A percentile compares a stretch with the other conserved stretches of the same genome.
These are phyloP conservation scores for Mionectes olivaceus DNA, from an alignment of 2,797 vertebrate genomes.

Conservation along the genomic window DNA sequence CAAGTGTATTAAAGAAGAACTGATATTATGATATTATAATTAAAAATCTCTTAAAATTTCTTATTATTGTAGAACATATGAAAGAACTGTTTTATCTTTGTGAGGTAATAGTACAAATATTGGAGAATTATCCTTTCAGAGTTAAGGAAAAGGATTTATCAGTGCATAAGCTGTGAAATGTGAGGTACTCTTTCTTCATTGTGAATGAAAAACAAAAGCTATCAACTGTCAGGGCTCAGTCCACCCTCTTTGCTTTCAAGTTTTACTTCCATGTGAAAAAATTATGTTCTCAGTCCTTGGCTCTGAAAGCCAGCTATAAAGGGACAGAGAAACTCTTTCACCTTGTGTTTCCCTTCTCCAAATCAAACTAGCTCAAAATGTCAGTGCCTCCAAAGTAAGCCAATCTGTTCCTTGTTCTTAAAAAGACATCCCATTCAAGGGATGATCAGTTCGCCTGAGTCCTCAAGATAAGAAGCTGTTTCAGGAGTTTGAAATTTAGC, in stretches of 20 bases:
- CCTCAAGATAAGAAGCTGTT: background rate
- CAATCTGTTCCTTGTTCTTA: background rate
- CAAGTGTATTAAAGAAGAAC: background rate
- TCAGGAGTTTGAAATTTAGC: background rate
- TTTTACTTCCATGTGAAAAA: conserved; percentile 24
- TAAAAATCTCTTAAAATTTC: background rate
- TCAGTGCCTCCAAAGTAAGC: background rate
- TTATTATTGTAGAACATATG: background rate
- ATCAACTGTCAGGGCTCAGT: background rate
- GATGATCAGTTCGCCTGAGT: background rate
- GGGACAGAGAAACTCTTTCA: background rate
- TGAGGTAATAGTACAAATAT: background rate
- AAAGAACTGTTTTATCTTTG: background rate
- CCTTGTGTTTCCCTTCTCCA: background rate
- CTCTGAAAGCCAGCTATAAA: background rate
- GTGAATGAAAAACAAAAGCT: background rate
- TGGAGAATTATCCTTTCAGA: background rate
- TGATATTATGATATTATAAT: background rate
- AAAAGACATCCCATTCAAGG: background rate
- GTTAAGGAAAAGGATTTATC: background rate
- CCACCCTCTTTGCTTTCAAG: conserved; percentile 5
- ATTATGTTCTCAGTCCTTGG: background rate
- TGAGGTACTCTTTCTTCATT: background rate
- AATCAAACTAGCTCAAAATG: conserved; percentile 23
- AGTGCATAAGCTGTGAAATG: conserved; percentile 9